A percentile compares a stretch with the other conserved stretches of the same genome.
Evolutionary conservation across 37 sponge, comb jelly and placozoan species (phyloP).

Genomic region (Beroe forskalii): DNA sequence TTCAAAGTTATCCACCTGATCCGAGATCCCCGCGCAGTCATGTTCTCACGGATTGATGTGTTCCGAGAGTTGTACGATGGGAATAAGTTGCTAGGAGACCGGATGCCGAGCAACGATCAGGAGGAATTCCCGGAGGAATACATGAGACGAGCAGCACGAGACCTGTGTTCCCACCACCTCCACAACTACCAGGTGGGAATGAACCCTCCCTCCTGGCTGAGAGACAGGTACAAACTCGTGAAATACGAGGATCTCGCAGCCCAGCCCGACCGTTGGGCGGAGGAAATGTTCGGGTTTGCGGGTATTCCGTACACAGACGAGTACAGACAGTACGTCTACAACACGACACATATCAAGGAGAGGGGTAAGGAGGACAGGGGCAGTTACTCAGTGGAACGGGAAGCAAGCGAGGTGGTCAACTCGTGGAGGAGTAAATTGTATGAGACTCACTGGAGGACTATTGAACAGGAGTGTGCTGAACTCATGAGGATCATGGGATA

Average conservation of each 20-base stretch:
- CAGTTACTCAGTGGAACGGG: neutral
- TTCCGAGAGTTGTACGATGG: slow-evolving; percentile 62
- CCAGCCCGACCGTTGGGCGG: neutral
- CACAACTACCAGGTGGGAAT: slow-evolving; percentile 25
- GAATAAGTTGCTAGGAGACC: neutral
- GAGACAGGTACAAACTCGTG: slow-evolving; percentile 32
- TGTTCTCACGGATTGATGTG: neutral
- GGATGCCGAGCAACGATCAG: neutral
- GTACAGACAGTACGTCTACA: neutral
- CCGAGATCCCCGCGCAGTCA: slow-evolving; percentile 31
- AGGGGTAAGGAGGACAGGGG: slow-evolving; percentile 7
- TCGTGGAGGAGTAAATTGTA: neutral
- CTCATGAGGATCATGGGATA: slow-evolving; percentile 7
- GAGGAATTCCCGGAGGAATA: neutral
- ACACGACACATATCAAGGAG: slow-evolving; percentile 10
- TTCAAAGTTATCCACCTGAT: slow-evolving; percentile 46
- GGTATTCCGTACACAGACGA: neutral
- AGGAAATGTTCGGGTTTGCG: neutral
- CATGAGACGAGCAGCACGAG: neutral
- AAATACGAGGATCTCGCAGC: slow-evolving; percentile 46
- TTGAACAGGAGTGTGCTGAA: slow-evolving; percentile 35
- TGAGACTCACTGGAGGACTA: slow-evolving; percentile 13
- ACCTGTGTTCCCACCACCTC: slow-evolving; percentile 29
- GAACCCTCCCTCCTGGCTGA: slow-evolving; percentile 20
- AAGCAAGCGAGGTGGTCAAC: neutral